Conservation (phyloP, 2,888 invertebrate species). For the Thymelicus sylvestris region DNA sequence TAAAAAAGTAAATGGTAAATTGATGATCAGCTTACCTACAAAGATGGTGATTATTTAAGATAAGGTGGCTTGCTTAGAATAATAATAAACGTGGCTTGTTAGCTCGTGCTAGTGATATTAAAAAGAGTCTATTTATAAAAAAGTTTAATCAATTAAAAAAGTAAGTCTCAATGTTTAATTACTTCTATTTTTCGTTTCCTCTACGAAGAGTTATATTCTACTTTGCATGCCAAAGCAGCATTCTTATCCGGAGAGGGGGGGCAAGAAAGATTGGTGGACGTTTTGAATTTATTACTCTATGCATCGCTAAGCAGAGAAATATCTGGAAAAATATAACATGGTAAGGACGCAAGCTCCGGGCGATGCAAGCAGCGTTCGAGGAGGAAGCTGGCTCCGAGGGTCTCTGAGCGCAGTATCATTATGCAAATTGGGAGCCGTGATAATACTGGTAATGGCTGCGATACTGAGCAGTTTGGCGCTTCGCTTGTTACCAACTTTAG, state of each 20-base stretch:
- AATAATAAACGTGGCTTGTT: too few relatives aligned
- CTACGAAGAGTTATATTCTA: neutral
- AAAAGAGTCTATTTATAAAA: too few relatives aligned
- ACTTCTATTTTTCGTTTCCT: too few relatives aligned
- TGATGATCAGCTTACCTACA: too few relatives aligned
- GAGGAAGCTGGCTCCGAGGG: slow-evolving; percentile 1
- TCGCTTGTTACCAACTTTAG: neutral
- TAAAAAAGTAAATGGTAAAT: too few relatives aligned
- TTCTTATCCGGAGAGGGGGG: neutral
- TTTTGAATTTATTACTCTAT: slow-evolving; percentile 20
- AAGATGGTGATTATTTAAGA: too few relatives aligned
- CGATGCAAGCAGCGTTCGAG: slow-evolving; percentile 6
- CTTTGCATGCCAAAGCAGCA: neutral
- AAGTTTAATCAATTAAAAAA: too few relatives aligned
- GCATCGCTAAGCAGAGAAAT: slow-evolving; percentile 28
- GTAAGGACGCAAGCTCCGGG: slow-evolving; percentile 17
- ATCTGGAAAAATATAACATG: slow-evolving; percentile 33
- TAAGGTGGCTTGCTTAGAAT: too few relatives aligned
- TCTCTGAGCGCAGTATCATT: neutral
- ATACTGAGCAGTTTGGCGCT: neutral
- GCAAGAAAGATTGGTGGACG: neutral
- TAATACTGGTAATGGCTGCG: slow-evolving; percentile 11
- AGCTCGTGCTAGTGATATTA: too few relatives aligned
- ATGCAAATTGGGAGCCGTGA: slow-evolving; percentile 21
- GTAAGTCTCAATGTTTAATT: too few relatives aligned